Evolutionary conservation across 1,140 invertebrate genomes (phyloP).

Genomic region (Temnothorax longispinosus): DNA sequence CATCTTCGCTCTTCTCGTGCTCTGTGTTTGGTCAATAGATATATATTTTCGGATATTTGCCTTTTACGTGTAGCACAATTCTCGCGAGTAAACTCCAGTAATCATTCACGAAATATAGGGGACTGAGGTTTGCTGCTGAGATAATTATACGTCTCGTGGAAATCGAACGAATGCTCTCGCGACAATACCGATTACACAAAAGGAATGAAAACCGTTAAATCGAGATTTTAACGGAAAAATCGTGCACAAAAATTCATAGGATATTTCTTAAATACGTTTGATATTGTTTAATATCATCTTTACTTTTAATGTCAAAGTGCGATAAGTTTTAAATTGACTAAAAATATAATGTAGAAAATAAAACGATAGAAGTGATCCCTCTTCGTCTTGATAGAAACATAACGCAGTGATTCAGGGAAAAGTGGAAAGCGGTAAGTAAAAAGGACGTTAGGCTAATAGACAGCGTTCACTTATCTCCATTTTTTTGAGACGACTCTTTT

Average conservation of each 20-base stretch:
- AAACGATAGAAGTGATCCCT: not conserved
- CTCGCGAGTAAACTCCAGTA: not conserved
- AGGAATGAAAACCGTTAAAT: slow-evolving; percentile 29
- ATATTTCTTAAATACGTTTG: not conserved
- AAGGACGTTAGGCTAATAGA: not conserved
- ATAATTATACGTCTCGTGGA: slow-evolving; percentile 76
- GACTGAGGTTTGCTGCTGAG: slow-evolving; percentile 66
- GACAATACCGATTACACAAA: not conserved
- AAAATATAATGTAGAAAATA: not conserved
- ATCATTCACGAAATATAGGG: slow-evolving; percentile 27
- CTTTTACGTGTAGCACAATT: slow-evolving; percentile 14
- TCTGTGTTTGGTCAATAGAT: not conserved
- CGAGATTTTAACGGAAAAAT: slow-evolving; percentile 33
- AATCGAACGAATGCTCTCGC: slow-evolving; percentile 11
- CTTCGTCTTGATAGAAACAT: not conserved
- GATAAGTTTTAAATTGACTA: not conserved
- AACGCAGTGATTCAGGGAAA: not conserved
- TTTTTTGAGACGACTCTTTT: slow-evolving; percentile 15
- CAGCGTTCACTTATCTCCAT: not conserved
- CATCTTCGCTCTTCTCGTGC: not conserved
- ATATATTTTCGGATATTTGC: slow-evolving; percentile 7
- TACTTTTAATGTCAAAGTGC: not conserved
- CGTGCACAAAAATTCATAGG: not conserved
- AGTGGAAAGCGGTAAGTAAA: not conserved
- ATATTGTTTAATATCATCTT: not conserved